Base-by-base conservation (phyloP, 2,113 vertebrate genomes). In the Polypterus bichir region DNA sequence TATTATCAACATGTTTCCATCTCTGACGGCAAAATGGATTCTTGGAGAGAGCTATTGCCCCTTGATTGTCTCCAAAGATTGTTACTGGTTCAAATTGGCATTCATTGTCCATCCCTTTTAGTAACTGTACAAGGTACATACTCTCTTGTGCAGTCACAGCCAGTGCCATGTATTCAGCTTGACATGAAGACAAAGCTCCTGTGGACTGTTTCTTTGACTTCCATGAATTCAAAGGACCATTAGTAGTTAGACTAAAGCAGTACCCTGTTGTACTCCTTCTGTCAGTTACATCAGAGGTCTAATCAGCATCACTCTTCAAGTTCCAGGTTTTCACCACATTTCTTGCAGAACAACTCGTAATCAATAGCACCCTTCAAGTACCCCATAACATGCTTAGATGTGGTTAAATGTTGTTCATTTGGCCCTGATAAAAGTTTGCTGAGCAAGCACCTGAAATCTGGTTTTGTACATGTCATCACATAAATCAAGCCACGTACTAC, bases 221-320 rank as follows among this genome's bases (percentile, higher is more conserved):
- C 65, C 62, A 64, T 5, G 44, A 68, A 47, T 64, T 61, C 59
- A 61, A 49, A 57, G 46, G n/a, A 57, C 59, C 64, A 47, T 52
- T 9, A 10, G 53, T 46, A 56, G 53, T 10, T 6, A 47, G 44
- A 62, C 9, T 55, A 57, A 48, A 56, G 11, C n/a, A n/a, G 5
- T 9, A 3, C 54, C 55, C 46, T 63, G 62, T 57, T 56, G 62
- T 58, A 27, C 27, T 27, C 27, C 27, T 27, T 27, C 62, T 57
- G 60, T 44, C 44, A 3, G 0, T 46, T 62, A 61, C 85, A 86
- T 45, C 58, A 70, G 67, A 59, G 71, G 57, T 75, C 76, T 0
- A 3, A 0, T 0, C 71, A 75, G 49, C 85, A 87, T 72, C 85
- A 87, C 73, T 79, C 76, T 48, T n/a, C 1, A 75, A 75, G 78